phyloP scores from a whole-genome alignment of 1,140 invertebrate species.

The Sipha flava region DNA sequence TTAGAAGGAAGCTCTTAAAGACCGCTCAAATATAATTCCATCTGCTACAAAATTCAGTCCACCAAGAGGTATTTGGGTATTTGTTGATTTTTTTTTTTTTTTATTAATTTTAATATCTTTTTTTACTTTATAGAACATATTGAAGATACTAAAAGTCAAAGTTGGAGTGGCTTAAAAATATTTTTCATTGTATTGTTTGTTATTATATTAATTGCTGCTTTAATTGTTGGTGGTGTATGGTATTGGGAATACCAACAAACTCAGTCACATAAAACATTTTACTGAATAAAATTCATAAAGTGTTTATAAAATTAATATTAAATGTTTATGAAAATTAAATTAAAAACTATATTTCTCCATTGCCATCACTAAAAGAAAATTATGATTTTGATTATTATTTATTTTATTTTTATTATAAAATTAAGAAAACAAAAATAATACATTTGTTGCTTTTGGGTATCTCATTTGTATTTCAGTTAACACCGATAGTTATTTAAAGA shows the following conservation, averaged over 20 bases:
- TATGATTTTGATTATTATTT: neutral
- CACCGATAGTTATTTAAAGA: neutral
- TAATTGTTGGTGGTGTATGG: constrained; percentile 77
- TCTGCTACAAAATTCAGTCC: constrained; percentile 72
- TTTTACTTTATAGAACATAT: constrained; percentile 58
- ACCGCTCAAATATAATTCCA: constrained; percentile 66
- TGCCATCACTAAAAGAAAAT: neutral
- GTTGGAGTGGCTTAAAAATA: constrained; percentile 77
- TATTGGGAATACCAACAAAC: constrained; percentile 87
- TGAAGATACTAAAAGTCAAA: constrained; percentile 73
- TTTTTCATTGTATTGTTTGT: constrained; percentile 75
- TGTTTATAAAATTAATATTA: neutral
- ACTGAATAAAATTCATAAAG: constrained; percentile 47
- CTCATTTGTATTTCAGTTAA: neutral
- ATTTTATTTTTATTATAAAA: neutral
- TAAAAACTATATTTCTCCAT: neutral
- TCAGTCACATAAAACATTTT: constrained; percentile 81
- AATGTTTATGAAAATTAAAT: too few species aligned
- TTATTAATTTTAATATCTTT: neutral
- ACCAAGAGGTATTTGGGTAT: constrained; percentile 56
- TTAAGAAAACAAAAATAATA: neutral
- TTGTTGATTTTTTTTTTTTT: neutral
- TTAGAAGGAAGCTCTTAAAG: constrained; percentile 54
- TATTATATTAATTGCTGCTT: constrained; percentile 65
- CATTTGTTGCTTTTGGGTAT: neutral